Evolutionary conservation across 2,113 vertebrate species (phyloP).

Genomic region (Phasianus colchicus): DNA sequence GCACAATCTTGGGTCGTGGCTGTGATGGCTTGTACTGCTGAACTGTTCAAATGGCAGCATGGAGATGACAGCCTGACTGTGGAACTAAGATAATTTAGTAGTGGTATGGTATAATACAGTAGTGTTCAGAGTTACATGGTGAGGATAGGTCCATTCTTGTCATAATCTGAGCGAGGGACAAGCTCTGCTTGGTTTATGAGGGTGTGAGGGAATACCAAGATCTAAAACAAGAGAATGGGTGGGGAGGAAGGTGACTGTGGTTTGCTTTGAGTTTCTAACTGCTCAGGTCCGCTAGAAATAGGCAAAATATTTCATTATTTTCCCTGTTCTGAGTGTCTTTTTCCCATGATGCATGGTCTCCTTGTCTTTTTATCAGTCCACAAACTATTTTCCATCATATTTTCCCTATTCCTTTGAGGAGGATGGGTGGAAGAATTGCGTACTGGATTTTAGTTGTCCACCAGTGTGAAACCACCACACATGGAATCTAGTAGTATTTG

Average conservation of each 20-base stretch:
- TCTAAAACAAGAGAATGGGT: not conserved
- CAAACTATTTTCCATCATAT: no score
- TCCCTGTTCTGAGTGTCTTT: no score
- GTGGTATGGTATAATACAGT: not conserved
- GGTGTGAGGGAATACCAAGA: not conserved
- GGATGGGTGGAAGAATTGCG: no score
- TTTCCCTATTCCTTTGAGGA: no score
- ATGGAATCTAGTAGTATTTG: not conserved
- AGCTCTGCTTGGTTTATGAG: not conserved
- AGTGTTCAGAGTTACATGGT: not conserved
- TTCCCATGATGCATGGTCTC: no score
- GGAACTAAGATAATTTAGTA: not conserved
- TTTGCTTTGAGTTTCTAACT: no score
- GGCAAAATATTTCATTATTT: no score
- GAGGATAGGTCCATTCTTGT: not conserved
- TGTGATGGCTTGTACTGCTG: not conserved
- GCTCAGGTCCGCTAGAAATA: no score
- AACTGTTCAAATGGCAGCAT: not conserved
- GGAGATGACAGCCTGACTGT: not conserved
- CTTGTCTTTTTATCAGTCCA: no score
- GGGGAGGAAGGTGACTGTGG: no score
- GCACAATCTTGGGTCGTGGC: not conserved
- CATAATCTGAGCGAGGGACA: not conserved
- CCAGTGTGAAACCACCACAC: no score
- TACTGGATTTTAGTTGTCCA: no score